Evolutionary conservation across 2,888 invertebrate species (phyloP).

Genomic region (Diaprepes abbreviatus): DNA sequence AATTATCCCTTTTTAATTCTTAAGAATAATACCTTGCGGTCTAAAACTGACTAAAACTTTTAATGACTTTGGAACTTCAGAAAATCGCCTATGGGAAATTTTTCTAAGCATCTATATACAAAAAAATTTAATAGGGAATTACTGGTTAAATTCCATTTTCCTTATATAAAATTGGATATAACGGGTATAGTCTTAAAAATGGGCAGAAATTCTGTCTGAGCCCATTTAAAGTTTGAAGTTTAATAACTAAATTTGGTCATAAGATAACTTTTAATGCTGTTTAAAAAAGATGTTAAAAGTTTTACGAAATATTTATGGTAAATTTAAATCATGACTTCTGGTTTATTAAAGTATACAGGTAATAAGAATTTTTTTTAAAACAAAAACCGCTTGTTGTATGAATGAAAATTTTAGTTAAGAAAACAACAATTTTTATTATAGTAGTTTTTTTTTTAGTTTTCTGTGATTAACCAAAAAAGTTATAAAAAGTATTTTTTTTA

Average conservation of each 20-base stretch:
- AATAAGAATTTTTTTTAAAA: too few relatives aligned
- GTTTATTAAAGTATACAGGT: not conserved
- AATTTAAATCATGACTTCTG: constrained; percentile 24
- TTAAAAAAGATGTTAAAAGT: constrained; percentile 44
- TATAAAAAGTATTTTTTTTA: too few relatives aligned
- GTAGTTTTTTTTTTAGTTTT: too few relatives aligned
- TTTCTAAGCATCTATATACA: constrained; percentile 26
- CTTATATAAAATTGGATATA: constrained; percentile 46
- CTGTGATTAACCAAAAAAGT: too few relatives aligned
- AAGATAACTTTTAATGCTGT: constrained; percentile 44
- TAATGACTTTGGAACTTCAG: constrained; percentile 33
- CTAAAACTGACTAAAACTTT: constrained; percentile 31
- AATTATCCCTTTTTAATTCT: constrained; percentile 1
- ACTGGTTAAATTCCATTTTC: constrained; percentile 49
- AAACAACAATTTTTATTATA: too few relatives aligned
- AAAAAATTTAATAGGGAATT: constrained; percentile 35
- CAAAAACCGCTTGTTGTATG: too few relatives aligned
- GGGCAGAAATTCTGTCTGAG: constrained; percentile 33
- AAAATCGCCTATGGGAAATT: constrained; percentile 33
- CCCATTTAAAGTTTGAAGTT: constrained; percentile 47
- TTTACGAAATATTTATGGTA: constrained; percentile 41
- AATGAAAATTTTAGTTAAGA: too few relatives aligned
- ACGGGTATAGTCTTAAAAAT: constrained; percentile 43
- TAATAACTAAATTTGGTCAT: constrained; percentile 47
- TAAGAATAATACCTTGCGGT: constrained; percentile 23